Percentiles rank a stretch among this genome's conserved stretches.
phyloP scores from a whole-genome alignment of 2,113 vertebrate species.

The Condylura cristata region DNA sequence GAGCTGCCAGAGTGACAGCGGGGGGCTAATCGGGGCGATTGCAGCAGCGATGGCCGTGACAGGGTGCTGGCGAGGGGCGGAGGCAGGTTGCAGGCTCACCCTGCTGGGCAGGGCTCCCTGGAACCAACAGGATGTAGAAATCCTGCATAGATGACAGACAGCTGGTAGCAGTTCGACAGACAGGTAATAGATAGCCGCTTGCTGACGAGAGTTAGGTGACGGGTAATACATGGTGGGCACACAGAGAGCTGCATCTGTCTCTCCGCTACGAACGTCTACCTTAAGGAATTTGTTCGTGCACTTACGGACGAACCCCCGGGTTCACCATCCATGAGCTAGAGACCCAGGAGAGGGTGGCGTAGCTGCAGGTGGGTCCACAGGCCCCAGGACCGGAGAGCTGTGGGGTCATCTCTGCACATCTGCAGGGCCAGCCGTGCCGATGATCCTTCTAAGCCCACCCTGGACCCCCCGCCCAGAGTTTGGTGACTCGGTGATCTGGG shows the following conservation, averaged over 20 bases:
- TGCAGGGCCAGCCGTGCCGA: too few species aligned
- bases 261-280: background rate
- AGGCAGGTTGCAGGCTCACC: background rate
- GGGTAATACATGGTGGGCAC: too few species aligned
- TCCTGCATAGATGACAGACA: too few species aligned
- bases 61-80: background rate
- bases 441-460: too few species aligned
- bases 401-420: too few species aligned
- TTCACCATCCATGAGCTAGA: background rate
- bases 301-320: background rate
- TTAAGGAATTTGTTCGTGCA: background rate
- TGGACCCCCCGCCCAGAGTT: background rate
- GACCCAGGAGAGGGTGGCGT: background rate
- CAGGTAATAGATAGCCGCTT: too few species aligned
- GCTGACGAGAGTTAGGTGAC: too few species aligned
- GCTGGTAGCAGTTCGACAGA: too few species aligned
- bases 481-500: background rate
- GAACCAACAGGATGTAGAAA: too few species aligned
- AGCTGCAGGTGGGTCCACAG: background rate
- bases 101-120: background rate
- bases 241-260: too few species aligned
- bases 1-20: background rate
- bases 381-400: background rate
- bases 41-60: background rate
- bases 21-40: rapidly evolving